Conservation (phyloP, 2,113 vertebrate species). For the Conger conger region DNA sequence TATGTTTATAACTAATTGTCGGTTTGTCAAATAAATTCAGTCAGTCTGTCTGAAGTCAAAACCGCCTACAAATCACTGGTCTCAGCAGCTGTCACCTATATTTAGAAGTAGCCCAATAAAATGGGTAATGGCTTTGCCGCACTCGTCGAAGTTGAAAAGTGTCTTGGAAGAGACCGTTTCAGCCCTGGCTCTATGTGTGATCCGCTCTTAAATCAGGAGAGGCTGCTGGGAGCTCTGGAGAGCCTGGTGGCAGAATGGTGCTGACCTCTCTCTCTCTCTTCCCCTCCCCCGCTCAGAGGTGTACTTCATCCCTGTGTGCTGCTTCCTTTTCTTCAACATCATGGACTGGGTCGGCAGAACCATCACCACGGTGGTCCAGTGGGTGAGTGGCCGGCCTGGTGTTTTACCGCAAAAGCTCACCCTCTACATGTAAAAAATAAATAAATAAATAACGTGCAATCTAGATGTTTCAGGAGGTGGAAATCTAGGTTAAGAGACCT, state of each 20-base stretch:
- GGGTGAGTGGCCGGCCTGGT: conserved; percentile 50
- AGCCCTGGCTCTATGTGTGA: not conserved
- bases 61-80: not conserved
- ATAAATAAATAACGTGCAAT: too few species aligned
- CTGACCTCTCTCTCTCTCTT: not conserved
- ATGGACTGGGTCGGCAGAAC: conserved; percentile 71
- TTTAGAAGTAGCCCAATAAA: not conserved
- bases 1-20: too few species aligned
- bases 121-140: not conserved
- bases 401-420: not conserved
- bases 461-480: too few species aligned
- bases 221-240: not conserved
- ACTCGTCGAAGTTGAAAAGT: not conserved
- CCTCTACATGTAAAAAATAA: too few species aligned
- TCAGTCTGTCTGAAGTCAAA: not conserved
- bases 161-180: not conserved
- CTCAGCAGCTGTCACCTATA: not conserved
- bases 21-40: too few species aligned
- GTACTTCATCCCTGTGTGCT: conserved; percentile 71
- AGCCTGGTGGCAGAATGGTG: not conserved
- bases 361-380: conserved; percentile 59
- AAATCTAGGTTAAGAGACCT: too few species aligned
- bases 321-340: conserved; percentile 66
- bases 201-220: not conserved
- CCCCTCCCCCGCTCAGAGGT: conserved; percentile 37